phyloP scores from a whole-genome alignment of 2,797 vertebrate species.

The Emys orbicularis region DNA sequence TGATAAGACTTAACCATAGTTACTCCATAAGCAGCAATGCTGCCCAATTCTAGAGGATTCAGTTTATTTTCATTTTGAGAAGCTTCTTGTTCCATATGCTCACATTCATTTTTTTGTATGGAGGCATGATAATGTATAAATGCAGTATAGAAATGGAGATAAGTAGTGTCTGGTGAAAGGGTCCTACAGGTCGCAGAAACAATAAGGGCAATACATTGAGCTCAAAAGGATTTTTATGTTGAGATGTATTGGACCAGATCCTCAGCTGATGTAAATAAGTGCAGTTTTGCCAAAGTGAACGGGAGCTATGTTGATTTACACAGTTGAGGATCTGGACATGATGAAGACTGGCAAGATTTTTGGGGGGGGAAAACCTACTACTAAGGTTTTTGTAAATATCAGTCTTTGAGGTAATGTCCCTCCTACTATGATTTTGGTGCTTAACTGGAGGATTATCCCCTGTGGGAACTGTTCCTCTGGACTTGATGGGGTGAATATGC shows the following conservation, averaged over 20 bases:
- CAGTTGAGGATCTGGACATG: too few relatives aligned
- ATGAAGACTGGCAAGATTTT: background rate
- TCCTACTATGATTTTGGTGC: background rate
- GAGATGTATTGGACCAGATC: background rate
- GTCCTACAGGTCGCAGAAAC: background rate
- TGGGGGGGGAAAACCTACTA: accelerated
- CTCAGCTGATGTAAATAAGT: background rate
- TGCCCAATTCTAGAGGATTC: background rate
- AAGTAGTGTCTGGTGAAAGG: background rate
- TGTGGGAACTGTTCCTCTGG: background rate
- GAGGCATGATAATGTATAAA: background rate
- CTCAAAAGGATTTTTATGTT: background rate
- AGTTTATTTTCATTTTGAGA: background rate
- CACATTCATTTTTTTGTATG: background rate
- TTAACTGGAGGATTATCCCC: background rate
- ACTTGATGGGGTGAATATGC: background rate
- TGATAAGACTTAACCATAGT: background rate
- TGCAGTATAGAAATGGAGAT: background rate
- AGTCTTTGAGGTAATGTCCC: background rate
- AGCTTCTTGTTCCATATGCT: background rate
- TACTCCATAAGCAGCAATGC: background rate
- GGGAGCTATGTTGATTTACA: background rate
- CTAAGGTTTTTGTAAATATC: background rate
- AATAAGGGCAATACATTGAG: background rate
- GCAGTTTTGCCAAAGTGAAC: background rate